Conservation (phyloP, 2,797 vertebrate species). For the Bryconaethiops microstoma region DNA sequence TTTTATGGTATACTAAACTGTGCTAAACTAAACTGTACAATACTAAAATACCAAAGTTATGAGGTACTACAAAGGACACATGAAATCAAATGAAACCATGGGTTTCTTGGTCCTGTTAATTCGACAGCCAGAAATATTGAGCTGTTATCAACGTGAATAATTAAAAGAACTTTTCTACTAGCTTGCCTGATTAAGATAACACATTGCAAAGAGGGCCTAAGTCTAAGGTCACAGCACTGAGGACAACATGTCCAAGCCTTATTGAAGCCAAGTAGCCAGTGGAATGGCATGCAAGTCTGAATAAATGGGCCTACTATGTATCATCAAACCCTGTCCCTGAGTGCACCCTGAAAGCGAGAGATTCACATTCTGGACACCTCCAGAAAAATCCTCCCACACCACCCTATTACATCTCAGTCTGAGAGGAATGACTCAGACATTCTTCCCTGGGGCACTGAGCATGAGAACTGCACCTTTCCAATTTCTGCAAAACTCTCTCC, state of each 20-base stretch:
- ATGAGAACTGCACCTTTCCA: conserved; percentile 9
- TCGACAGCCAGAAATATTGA: background rate
- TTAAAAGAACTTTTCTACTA: background rate
- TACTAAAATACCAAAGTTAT: background rate
- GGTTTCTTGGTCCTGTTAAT: background rate
- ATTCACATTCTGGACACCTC: background rate
- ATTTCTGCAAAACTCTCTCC: background rate
- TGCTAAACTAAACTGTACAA: background rate
- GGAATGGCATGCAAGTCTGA: background rate
- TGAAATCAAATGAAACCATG: background rate
- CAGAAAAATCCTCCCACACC: conserved; percentile 8
- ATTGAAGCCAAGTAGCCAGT: background rate
- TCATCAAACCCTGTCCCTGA: background rate
- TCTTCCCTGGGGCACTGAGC: conserved; percentile 5
- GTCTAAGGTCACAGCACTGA: background rate
- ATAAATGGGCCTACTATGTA: background rate
- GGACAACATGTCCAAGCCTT: conserved; percentile 4
- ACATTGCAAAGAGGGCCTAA: background rate
- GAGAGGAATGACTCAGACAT: conserved; percentile 31
- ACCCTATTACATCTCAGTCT: conserved; percentile 7
- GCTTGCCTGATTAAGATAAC: background rate
- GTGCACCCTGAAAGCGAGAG: conserved; percentile 5
- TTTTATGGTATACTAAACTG: background rate
- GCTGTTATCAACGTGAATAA: too few relatives aligned
- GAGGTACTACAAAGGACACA: background rate